Evolutionary conservation across 1,140 invertebrate genomes (phyloP), one percentile per base, ranked within the genome.

Genomic region (Drosophila truncata): DNA sequence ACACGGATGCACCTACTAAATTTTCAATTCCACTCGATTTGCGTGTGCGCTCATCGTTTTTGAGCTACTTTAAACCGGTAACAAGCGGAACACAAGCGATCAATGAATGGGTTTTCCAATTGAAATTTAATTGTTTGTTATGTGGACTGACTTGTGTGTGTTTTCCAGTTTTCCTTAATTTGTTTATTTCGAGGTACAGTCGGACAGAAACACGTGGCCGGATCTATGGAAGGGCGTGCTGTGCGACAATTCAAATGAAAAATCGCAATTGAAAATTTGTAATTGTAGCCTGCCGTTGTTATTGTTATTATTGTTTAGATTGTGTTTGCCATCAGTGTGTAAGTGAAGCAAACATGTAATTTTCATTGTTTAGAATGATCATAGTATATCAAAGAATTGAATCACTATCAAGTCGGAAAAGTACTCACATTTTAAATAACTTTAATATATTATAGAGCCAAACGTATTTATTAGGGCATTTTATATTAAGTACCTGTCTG

Each of bases 191-290:
- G 23, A 59, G n/a, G 16, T 25, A 3, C 14, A 70, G 9, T 20
- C 11, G 13, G 27, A 49, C 23, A n/a, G 13, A 39, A 20, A 4
- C 35, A 66, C 63, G 46, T 66, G 62, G 16, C 27, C 18, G 14
- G 16, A 65, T 16, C 60, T 37, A 46, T 27, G 66, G 55, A 27
- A 33, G 27, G 20, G 52, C 33, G 14, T 14, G 20, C 14, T 25
- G 16, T 29, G n/a, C 20, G 37, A 37, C 23, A 55, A 64, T 79
- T 65, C 16, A 20, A 79, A 61, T 72, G 55, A 72, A 81, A 66
- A 66, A 41, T 64, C 37, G 29, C 70, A 66, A 83, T 82, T 82
- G 62, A 69, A 62, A 75, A 46, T 23, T 33, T 8, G 70, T 71
- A 69, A 57, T 64, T 72, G 57, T 49, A 44, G 33, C 37, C 52